Evolutionary conservation across 2,797 vertebrate genomes (phyloP).

Genomic region (Vultur gryphus): DNA sequence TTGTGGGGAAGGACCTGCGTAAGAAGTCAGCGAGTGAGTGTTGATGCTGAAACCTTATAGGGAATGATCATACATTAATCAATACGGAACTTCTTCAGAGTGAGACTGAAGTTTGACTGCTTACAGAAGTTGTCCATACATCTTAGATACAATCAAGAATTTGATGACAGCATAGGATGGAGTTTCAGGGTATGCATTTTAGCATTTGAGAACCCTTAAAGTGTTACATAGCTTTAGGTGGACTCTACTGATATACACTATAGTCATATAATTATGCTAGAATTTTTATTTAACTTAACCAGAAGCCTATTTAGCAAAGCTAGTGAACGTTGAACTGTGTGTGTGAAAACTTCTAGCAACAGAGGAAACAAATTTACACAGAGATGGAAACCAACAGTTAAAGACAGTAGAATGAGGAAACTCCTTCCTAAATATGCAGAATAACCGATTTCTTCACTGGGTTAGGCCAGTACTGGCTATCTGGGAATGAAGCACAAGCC

Average conservation of each 20-base stretch:
- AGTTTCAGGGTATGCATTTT: background rate
- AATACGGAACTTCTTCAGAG: background rate
- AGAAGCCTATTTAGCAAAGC: background rate
- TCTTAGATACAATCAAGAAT: background rate
- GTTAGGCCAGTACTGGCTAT: background rate
- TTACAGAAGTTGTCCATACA: background rate
- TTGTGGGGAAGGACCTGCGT: background rate
- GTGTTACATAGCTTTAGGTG: background rate
- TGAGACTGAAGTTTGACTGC: background rate
- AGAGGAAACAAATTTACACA: background rate
- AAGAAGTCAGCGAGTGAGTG: background rate
- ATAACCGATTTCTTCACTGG: background rate
- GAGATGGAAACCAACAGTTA: background rate
- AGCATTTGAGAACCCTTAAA: background rate
- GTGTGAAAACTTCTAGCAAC: background rate
- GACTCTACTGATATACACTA: background rate
- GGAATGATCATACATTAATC: background rate
- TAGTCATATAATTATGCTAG: background rate
- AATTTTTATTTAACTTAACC: background rate
- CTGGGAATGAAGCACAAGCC: background rate
- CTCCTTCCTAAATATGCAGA: background rate
- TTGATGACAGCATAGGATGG: background rate
- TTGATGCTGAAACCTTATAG: background rate
- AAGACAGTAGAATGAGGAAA: background rate
- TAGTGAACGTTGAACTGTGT: background rate